Evolutionary conservation across 2,888 invertebrate genomes (phyloP), one percentile per base, ranked within the genome.

Genomic region (Pandemis corylana): DNA sequence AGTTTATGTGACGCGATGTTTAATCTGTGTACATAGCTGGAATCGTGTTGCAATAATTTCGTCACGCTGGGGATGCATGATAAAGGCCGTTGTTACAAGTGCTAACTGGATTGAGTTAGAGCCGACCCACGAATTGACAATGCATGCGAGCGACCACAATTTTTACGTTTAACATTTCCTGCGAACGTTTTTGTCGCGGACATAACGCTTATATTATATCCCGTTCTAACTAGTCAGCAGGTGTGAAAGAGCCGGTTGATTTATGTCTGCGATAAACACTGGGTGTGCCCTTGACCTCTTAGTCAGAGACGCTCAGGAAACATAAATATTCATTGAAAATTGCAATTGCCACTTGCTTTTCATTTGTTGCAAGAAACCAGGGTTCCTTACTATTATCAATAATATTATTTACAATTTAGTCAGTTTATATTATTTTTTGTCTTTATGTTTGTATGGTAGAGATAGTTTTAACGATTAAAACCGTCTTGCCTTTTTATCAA

Each of bases 91-190:
- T 51, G 59, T 64, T 79, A 53, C 79, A 65, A 76, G 82, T 80
- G 78, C 79, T 79, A 84, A 86, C 88, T 80, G 81, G 86, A 83
- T 86, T 75, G 36, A 83, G 78, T 90, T 89, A 89, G 87, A 80
- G 77, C 69, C 73, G 76, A 78, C 76, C 76, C 73, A 85, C 77
- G 77, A 91, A 93, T 87, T 87, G 83, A 72, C 81, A 78, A 81
- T 75, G 79, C 89, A 88, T 84, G 89, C 82, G 79, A 82, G 89
- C 82, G 79, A 82, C 79, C 78, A 81, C 80, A 80, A 82, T 83
- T 82, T 20, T 36, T 36, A 36, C 28, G 28, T 36, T 36, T 36
- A 36, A 81, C 73, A 78, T 78, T 76, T 81, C 80, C 68, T 56
- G 56, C 9, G 56, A 20, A 5, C 51, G 51, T n/a, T 56, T 56